These are phyloP conservation scores for Dinoponera quadriceps DNA, from an alignment of 1,140 invertebrate species.

Conservation along the genomic window DNA sequence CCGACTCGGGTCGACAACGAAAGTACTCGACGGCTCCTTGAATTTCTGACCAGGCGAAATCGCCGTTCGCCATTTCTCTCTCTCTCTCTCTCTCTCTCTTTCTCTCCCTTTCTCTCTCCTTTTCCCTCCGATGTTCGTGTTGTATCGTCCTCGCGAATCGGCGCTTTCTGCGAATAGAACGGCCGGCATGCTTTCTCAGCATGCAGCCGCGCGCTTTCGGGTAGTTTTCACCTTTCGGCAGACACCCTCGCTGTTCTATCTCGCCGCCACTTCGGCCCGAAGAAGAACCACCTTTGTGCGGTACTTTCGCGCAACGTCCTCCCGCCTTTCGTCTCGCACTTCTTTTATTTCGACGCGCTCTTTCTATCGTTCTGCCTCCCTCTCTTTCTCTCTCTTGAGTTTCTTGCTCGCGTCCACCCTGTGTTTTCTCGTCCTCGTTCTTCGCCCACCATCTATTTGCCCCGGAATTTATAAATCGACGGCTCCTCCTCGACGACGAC, in stretches of 20 bases:
- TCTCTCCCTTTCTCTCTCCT: too few relatives aligned
- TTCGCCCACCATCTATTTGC: too few relatives aligned
- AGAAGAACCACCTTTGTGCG: constrained; percentile 63
- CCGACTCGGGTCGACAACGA: constrained; percentile 9
- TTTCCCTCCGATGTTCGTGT: constrained; percentile 56
- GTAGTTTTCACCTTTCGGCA: constrained; percentile 52
- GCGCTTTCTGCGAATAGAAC: constrained; percentile 58
- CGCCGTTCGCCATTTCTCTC: constrained; percentile 64
- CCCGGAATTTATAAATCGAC: too few relatives aligned
- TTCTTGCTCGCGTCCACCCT: not conserved
- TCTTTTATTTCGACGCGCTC: constrained; percentile 51
- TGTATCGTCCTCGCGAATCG: constrained; percentile 74
- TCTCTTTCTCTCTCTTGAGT: not conserved
- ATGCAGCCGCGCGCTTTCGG: constrained; percentile 28
- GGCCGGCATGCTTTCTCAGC: constrained; percentile 65
- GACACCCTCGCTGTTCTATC: constrained; percentile 56
- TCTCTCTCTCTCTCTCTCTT: too few relatives aligned
- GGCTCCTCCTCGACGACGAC: too few relatives aligned
- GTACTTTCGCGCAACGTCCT: constrained; percentile 26
- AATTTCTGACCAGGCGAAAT: constrained; percentile 55
- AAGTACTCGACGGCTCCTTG: constrained; percentile 31
- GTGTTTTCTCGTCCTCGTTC: not conserved
- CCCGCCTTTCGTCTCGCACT: constrained; percentile 23
- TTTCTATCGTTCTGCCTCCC: too few relatives aligned
- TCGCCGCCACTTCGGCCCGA: constrained; percentile 31